Percentiles rank a stretch among this genome's conserved stretches.
phyloP scores from a whole-genome alignment of 1,140 invertebrate species.

The Ganaspis sp. region DNA sequence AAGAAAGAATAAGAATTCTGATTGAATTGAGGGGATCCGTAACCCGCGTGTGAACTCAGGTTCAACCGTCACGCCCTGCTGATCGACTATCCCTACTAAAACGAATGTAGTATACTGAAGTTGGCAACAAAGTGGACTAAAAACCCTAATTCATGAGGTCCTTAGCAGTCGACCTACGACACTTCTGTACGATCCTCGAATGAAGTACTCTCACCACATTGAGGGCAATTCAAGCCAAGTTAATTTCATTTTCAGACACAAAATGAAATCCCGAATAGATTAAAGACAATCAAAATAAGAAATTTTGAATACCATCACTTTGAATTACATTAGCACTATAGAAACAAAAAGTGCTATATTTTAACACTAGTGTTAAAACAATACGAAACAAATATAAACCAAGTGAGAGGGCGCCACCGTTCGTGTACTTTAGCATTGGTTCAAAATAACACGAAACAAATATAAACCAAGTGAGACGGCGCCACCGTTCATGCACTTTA shows the following conservation, averaged over 20 bases:
- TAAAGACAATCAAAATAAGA: too few species aligned
- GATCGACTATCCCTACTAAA: slow-evolving; percentile 9
- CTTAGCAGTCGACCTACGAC: not conserved
- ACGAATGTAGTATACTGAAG: not conserved
- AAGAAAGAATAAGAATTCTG: slow-evolving; percentile 1
- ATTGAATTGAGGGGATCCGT: slow-evolving; percentile 1
- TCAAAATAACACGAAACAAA: too few species aligned
- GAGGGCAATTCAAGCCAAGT: not conserved
- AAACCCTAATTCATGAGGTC: slow-evolving; percentile 22
- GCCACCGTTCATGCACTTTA: too few species aligned
- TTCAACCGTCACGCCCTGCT: slow-evolving; percentile 16
- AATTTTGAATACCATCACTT: too few species aligned
- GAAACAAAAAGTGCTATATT: too few species aligned
- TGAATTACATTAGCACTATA: too few species aligned
- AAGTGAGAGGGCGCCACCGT: too few species aligned
- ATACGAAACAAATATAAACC: too few species aligned
- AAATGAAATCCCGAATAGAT: not conserved
- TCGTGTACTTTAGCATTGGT: too few species aligned
- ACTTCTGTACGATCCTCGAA: slow-evolving; percentile 3
- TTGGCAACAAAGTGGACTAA: not conserved
- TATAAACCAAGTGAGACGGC: too few species aligned
- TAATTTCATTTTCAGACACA: not conserved
- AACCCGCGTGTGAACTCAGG: slow-evolving; percentile 6
- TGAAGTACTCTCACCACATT: not conserved
- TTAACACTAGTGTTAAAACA: too few species aligned